Percentiles rank a stretch among this genome's conserved stretches.
These are phyloP conservation scores for Meandrina meandrites DNA, from an alignment of 92 coral and sea anemone species.

Conservation along the genomic window DNA sequence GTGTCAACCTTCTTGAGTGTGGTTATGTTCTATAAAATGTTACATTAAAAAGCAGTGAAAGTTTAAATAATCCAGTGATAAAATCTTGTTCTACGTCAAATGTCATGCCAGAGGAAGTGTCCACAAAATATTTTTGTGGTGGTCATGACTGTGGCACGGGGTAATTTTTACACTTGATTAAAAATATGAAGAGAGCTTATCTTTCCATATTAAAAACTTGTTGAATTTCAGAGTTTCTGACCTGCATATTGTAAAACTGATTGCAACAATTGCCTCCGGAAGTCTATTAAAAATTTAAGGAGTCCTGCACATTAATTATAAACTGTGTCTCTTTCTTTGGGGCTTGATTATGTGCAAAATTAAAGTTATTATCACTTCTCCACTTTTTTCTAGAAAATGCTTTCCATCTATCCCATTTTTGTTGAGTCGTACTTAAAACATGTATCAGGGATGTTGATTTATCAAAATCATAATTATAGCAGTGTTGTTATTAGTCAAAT, in stretches of 20 bases:
- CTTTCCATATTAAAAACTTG: conserved; percentile 5
- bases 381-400: neutral
- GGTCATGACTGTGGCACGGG: neutral
- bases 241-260: neutral
- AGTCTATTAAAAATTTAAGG: conserved; percentile 9
- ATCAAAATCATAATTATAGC: neutral
- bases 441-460: conserved; percentile 5
- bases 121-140: neutral
- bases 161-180: neutral
- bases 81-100: conserved; percentile 14
- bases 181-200: conserved; percentile 19
- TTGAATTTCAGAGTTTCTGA: conserved; percentile 20
- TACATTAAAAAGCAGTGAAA: neutral
- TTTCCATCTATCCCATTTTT: neutral
- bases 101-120: neutral
- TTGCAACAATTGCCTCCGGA: neutral
- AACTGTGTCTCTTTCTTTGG: neutral
- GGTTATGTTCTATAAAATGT: neutral
- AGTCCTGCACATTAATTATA: conserved; percentile 11
- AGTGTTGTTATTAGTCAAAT: too few relatives aligned
- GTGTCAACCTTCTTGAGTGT: neutral
- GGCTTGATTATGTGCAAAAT: neutral
- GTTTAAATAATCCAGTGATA: neutral
- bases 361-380: neutral
- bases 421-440: neutral